Percentiles rank a stretch among this genome's conserved stretches.
Conservation (phyloP, 2,113 vertebrate species). For the Lophura nycthemera region DNA sequence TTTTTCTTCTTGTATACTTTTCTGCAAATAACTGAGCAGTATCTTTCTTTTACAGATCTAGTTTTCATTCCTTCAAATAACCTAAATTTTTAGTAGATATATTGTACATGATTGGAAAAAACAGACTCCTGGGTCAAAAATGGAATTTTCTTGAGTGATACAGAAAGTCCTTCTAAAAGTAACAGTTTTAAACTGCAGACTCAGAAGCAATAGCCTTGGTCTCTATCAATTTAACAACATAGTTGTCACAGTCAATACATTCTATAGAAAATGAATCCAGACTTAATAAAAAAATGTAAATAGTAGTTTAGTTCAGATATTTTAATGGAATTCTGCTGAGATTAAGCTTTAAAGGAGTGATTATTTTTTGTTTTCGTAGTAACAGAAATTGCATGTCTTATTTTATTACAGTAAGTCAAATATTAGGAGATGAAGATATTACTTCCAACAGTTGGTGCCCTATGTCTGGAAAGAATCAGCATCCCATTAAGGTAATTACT, state of each 20-base stretch:
- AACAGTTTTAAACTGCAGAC: neutral
- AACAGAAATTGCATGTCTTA: neutral
- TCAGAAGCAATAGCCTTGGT: neutral
- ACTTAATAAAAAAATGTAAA: conserved; percentile 26
- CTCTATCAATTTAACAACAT: neutral
- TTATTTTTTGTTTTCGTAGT: conserved; percentile 38
- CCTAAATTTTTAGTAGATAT: neutral
- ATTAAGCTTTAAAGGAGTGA: conserved; percentile 5
- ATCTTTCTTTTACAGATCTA: neutral
- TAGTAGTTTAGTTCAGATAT: neutral
- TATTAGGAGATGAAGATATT: neutral
- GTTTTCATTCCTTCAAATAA: neutral
- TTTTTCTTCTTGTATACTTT: neutral
- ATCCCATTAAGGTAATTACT: conserved; percentile 50
- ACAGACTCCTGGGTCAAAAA: neutral
- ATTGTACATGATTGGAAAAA: neutral
- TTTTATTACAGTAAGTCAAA: conserved; percentile 8
- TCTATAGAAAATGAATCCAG: neutral
- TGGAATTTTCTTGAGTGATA: neutral
- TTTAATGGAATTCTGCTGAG: neutral
- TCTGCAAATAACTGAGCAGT: neutral
- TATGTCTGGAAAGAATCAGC: neutral
- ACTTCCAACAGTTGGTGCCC: conserved; percentile 10
- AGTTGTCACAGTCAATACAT: neutral
- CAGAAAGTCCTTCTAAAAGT: neutral